A percentile compares a stretch with the other conserved stretches of the same genome.
phyloP scores from a whole-genome alignment of 2,797 vertebrate genomes.

The Sebastes cheni region DNA sequence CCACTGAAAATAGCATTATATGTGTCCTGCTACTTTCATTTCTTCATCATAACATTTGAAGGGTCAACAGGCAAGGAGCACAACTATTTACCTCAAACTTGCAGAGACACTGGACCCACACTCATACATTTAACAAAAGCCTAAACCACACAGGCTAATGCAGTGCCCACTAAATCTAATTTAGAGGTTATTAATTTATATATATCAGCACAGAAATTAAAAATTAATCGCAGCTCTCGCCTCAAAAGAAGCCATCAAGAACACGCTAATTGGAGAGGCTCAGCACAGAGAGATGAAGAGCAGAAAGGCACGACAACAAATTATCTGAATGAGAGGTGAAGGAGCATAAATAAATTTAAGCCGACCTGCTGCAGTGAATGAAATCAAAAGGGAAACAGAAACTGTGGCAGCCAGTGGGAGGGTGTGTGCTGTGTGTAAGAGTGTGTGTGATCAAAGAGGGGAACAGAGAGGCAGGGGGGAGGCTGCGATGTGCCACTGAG shows the following conservation, averaged over 20 bases:
- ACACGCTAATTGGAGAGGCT: slow-evolving; percentile 32
- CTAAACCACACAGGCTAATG: not conserved
- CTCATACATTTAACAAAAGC: not conserved
- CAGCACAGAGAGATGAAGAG: slow-evolving; percentile 1
- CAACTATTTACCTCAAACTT: not conserved
- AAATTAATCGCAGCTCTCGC: not conserved
- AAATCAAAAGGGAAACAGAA: slow-evolving; percentile 58
- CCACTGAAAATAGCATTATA: slow-evolving; percentile 2
- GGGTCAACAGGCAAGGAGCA: not conserved
- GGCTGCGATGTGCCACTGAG: slow-evolving; percentile 35
- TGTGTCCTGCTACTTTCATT: not conserved
- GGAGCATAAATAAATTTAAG: slow-evolving; percentile 54
- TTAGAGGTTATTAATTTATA: slow-evolving; percentile 18
- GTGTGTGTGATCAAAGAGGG: slow-evolving; percentile 41
- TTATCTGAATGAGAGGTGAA: slow-evolving; percentile 53
- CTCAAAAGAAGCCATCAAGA: slow-evolving; percentile 27
- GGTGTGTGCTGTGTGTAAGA: slow-evolving; percentile 6
- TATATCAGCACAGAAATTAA: not conserved
- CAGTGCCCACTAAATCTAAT: not conserved
- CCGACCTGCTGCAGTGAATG: slow-evolving; percentile 40
- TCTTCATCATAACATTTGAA: not conserved
- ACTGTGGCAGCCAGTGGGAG: slow-evolving; percentile 31
- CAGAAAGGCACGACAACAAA: slow-evolving; percentile 33
- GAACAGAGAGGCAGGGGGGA: slow-evolving; percentile 16
- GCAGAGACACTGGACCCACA: not conserved